These are phyloP conservation scores for Cossypha dichroa DNA, from an alignment of 2,797 vertebrate genomes.

Conservation along the genomic window DNA sequence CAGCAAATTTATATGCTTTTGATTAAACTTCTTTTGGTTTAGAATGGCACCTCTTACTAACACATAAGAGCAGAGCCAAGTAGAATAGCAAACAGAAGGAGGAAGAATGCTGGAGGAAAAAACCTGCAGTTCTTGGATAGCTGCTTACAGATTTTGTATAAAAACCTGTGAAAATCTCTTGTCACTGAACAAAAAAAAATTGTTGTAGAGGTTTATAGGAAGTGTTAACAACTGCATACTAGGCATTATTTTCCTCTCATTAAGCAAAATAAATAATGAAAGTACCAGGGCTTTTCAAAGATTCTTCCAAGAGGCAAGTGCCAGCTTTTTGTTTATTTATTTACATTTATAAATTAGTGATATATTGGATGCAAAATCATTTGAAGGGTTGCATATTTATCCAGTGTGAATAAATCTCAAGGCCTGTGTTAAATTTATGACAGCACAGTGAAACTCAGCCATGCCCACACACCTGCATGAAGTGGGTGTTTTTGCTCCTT, in stretches of 20 bases:
- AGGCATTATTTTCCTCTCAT: neutral
- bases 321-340: neutral
- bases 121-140: neutral
- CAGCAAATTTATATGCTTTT: conserved; percentile 23
- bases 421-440: conserved; percentile 16
- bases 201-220: neutral
- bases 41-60: conserved; percentile 10
- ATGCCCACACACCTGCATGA: conserved; percentile 48
- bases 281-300: neutral
- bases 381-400: neutral
- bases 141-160: conserved; percentile 13
- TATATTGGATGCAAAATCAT: neutral
- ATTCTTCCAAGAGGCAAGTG: neutral
- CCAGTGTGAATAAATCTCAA: neutral
- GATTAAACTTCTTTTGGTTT: conserved; percentile 21
- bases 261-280: conserved; percentile 7
- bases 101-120: neutral
- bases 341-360: neutral
- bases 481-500: conserved; percentile 8
- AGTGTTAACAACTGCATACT: neutral
- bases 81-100: neutral
- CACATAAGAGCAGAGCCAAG: conserved; percentile 14
- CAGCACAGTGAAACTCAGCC: neutral
- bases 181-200: neutral
- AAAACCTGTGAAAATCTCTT: conserved; percentile 48